Evolutionary conservation across 2,113 vertebrate species (phyloP).

Genomic region (Gobio gobio): DNA sequence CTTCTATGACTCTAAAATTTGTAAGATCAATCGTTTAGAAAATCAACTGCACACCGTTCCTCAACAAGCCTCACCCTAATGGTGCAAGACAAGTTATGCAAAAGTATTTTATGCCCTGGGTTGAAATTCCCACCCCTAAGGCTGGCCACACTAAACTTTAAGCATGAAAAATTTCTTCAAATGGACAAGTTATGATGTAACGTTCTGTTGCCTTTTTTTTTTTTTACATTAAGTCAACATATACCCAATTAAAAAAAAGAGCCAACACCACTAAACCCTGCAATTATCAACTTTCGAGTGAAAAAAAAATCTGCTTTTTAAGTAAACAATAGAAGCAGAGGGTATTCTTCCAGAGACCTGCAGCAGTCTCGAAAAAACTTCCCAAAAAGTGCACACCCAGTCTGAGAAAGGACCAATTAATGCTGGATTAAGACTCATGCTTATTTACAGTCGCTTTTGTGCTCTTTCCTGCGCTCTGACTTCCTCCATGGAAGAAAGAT

Average conservation of each 20-base stretch:
- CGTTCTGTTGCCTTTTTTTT: neutral
- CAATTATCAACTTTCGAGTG: slow-evolving; percentile 27
- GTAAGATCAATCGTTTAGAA: neutral
- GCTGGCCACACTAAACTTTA: neutral
- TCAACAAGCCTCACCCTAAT: neutral
- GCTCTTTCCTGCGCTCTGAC: slow-evolving; percentile 96
- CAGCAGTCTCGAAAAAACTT: slow-evolving; percentile 69
- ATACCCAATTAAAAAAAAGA: neutral
- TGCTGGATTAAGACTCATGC: slow-evolving; percentile 99
- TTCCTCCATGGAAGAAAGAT: slow-evolving; percentile 75
- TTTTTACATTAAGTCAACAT: neutral
- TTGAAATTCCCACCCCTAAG: neutral
- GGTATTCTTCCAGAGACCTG: slow-evolving; percentile 70
- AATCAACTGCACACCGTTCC: neutral
- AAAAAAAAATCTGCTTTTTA: slow-evolving; percentile 60
- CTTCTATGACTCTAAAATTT: neutral
- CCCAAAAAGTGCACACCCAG: slow-evolving; percentile 85
- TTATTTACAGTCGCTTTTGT: slow-evolving; percentile 99
- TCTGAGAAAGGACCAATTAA: slow-evolving; percentile 98
- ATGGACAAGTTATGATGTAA: neutral
- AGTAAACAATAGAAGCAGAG: slow-evolving; percentile 68
- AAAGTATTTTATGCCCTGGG: neutral
- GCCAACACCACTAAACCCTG: neutral
- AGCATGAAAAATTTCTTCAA: too few species aligned
- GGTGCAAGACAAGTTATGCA: neutral